Conservation (phyloP, 2,888 invertebrate genomes). For the Microctonus aethiopoides region DNA sequence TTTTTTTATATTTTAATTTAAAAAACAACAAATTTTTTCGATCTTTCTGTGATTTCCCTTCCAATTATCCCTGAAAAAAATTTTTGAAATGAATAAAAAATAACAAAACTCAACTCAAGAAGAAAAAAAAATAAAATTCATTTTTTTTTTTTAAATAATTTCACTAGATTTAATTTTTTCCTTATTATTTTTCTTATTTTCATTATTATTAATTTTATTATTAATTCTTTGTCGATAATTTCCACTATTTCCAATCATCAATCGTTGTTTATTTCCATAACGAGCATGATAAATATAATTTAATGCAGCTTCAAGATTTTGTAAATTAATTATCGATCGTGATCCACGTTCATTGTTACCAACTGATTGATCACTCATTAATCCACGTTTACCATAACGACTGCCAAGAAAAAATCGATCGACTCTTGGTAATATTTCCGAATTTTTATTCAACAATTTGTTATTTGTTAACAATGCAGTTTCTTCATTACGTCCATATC, state of each 20-base stretch:
- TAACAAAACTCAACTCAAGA: no score
- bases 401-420: conserved; percentile 61
- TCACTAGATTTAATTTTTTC: not conserved
- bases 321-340: conserved; percentile 25
- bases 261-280: conserved; percentile 11
- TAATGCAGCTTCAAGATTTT: conserved; percentile 45
- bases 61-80: no score
- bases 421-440: conserved; percentile 51
- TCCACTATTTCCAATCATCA: conserved; percentile 30
- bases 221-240: not conserved
- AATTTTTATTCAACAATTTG: conserved; percentile 38
- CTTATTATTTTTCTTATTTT: not conserved
- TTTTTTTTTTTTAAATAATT: no score
- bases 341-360: not conserved
- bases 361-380: conserved; percentile 7
- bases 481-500: conserved; percentile 53
- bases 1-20: no score
- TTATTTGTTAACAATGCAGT: conserved; percentile 18
- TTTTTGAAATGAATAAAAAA: no score
- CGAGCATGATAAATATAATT: conserved; percentile 46
- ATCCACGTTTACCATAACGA: conserved; percentile 62
- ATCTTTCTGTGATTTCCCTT: no score
- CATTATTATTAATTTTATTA: conserved; percentile 27
- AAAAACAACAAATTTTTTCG: no score
- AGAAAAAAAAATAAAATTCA: conserved; percentile 1